Conservation (phyloP, 92 coral and sea anemone genomes). For the Epizoanthus scotinus region DNA sequence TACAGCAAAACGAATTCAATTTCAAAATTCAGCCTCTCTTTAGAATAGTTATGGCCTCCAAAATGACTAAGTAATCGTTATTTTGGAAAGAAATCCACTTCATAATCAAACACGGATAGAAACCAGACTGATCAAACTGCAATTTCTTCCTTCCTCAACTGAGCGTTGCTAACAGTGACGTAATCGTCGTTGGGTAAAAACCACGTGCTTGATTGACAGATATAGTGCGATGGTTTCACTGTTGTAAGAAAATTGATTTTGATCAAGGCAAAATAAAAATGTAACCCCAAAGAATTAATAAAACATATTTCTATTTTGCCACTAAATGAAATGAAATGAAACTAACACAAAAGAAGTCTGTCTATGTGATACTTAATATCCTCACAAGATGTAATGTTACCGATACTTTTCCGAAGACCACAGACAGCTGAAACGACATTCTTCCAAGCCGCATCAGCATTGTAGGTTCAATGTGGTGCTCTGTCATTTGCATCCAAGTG, state of each 20-base stretch:
- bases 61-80: neutral
- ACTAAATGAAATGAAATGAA: neutral
- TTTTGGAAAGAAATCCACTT: slow-evolving; percentile 12
- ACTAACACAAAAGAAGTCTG: neutral
- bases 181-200: slow-evolving; percentile 68
- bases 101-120: slow-evolving; percentile 23
- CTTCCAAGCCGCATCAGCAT: neutral
- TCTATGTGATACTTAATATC: neutral
- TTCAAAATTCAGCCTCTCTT: slow-evolving; percentile 19
- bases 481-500: slow-evolving; percentile 11
- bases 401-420: neutral
- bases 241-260: slow-evolving; percentile 58
- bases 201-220: slow-evolving; percentile 95
- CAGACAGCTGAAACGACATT: neutral
- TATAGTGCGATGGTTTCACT: neutral
- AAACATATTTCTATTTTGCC: neutral
- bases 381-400: neutral
- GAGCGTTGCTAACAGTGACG: slow-evolving; percentile 78
- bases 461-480: neutral
- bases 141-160: slow-evolving; percentile 62
- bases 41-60: slow-evolving; percentile 3
- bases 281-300: neutral
- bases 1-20: neutral
- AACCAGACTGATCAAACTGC: slow-evolving; percentile 66
- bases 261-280: slow-evolving; percentile 24